Evolutionary conservation across 2,113 vertebrate genomes (phyloP).

Genomic region (Dolichotis patagonum): DNA sequence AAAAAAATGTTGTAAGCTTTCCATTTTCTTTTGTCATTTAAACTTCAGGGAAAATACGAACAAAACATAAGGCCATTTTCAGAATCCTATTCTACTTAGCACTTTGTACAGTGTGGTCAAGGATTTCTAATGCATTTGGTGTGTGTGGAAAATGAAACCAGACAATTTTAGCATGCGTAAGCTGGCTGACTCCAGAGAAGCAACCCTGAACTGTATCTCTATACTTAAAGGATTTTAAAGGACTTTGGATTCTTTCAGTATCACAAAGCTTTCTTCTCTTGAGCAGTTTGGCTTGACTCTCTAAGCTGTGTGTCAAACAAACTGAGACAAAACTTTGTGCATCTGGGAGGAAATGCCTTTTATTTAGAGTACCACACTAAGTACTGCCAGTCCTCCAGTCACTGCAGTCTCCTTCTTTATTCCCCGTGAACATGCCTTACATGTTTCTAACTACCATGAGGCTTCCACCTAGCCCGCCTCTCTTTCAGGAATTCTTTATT

Average conservation of each 20-base stretch:
- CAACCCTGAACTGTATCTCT: slow-evolving; percentile 54
- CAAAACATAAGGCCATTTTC: slow-evolving; percentile 30
- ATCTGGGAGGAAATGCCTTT: not conserved
- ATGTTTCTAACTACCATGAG: not conserved
- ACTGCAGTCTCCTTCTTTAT: not conserved
- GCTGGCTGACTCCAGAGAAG: slow-evolving; percentile 38
- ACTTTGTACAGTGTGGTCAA: not conserved
- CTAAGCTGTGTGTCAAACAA: slow-evolving; percentile 65
- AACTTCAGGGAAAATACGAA: slow-evolving; percentile 55
- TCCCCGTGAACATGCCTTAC: not conserved
- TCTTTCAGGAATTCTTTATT: not conserved
- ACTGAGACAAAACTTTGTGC: slow-evolving; percentile 47
- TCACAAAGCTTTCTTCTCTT: slow-evolving; percentile 57
- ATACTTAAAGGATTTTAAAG: slow-evolving; percentile 58
- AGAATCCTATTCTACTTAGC: slow-evolving; percentile 42
- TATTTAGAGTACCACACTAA: not conserved
- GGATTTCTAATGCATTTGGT: slow-evolving; percentile 70
- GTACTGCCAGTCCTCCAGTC: not conserved
- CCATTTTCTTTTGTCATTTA: slow-evolving; percentile 52
- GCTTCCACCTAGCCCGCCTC: not conserved
- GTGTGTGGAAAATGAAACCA: slow-evolving; percentile 60
- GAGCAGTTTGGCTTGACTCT: slow-evolving; percentile 55
- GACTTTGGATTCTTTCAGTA: slow-evolving; percentile 39
- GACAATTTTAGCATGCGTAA: slow-evolving; percentile 14
- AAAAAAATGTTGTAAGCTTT: slow-evolving; percentile 62